Base-by-base conservation (phyloP, 1,140 invertebrate genomes). In the Wiebesia pumilae region DNA sequence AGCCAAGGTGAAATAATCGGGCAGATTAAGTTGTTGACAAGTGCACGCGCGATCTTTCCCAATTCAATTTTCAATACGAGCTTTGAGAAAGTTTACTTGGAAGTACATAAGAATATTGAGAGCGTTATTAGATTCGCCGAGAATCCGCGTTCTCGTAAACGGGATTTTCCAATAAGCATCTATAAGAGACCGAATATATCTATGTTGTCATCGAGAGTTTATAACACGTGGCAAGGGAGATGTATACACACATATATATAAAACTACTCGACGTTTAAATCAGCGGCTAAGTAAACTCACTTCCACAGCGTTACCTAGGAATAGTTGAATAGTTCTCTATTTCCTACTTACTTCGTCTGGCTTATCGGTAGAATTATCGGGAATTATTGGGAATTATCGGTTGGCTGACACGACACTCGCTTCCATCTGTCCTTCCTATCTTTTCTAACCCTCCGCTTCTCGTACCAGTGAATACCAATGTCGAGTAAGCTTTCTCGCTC, bases 361-460 rank as follows among this genome's bases (percentile, higher is more conserved):
- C 58, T 84, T 82, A 71, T 69, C 81, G 67, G 30, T 12, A 30
- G 51, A 75, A 73, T 83, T 71, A 83, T 83, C 69, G 82, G 51
- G 82, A 75, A 83, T 73, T 84, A 84, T 84, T 78, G 83, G 83
- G 83, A 78, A 84, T 84, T 84, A 84, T 65, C 73, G 83, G 54
- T 16, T 24, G 43, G 75, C 54, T 51, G 73, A 77, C 83, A 47
- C 58, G 73, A 21, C 54, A 47, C 73, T 84, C 77, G 47, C 6
- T 38, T 54, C 47, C 77, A 79, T 54, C n/a, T 33, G 77, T 12
- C 4, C 30, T 38, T 43, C 33, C 38, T 19, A 71, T 71, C 69
- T 71, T 71, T 7, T 38, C 69, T 2, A 71, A 24, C 69, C 16
- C n/a, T 71, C 69, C 16, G 30, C 6, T 24, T 21, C 69, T 21